Conservation (phyloP, 2,888 invertebrate species). For the Peribatodes rhomboidaria region DNA sequence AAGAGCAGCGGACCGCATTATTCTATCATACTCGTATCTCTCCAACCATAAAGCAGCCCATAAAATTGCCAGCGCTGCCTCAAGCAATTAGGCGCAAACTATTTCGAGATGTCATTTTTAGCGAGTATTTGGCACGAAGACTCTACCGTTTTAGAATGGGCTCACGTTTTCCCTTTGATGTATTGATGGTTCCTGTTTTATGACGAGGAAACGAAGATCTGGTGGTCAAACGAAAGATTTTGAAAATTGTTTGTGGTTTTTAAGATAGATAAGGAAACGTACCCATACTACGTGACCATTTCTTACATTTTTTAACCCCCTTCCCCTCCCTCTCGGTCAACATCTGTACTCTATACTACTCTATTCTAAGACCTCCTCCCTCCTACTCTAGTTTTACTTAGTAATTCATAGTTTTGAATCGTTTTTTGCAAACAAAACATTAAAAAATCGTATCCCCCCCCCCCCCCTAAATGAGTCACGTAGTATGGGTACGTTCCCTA, state of each 20-base stretch:
- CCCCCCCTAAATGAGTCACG: too few relatives aligned
- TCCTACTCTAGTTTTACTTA: too few relatives aligned
- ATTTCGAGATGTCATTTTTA: constrained; percentile 67
- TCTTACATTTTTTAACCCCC: too few relatives aligned
- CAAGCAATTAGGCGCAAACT: constrained; percentile 59
- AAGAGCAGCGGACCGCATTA: constrained; percentile 2
- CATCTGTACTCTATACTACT: too few relatives aligned
- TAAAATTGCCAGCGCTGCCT: constrained; percentile 20
- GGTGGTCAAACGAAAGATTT: constrained; percentile 1
- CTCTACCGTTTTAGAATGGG: constrained; percentile 50
- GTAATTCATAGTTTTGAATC: too few relatives aligned
- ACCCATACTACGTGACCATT: too few relatives aligned
- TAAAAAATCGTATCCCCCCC: too few relatives aligned
- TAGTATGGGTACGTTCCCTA: too few relatives aligned
- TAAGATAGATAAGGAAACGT: not conserved
- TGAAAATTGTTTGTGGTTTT: constrained; percentile 8
- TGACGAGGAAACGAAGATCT: constrained; percentile 19
- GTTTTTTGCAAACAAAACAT: too few relatives aligned
- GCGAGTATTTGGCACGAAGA: constrained; percentile 68
- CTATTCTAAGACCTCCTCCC: too few relatives aligned
- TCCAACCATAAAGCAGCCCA: not conserved
- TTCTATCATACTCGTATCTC: not conserved
- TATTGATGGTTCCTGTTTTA: constrained; percentile 39
- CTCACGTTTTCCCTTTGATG: constrained; percentile 41
- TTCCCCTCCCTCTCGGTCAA: too few relatives aligned